Evolutionary conservation across 2,113 vertebrate genomes (phyloP), one percentile per base, ranked within the genome.

Genomic region (Callipepla squamata): DNA sequence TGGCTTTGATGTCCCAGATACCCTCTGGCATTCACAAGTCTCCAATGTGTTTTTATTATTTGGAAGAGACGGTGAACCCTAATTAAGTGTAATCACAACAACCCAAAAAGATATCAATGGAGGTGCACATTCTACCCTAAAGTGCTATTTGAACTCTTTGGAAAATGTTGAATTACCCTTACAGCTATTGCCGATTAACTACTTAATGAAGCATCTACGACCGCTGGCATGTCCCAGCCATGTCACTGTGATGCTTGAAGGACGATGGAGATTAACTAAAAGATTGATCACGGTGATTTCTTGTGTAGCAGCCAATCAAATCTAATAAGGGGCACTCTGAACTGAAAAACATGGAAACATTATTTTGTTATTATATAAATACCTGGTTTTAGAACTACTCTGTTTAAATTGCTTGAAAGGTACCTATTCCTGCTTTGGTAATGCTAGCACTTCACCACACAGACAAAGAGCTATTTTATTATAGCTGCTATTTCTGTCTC

Each of bases 241-340:
- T 90, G 74, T 93, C 92, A 79, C 93, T 79, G 77, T 75, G 76
- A 90, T 72, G 75, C 62, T 87, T 94, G 83, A 96, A 96, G 72
- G 75, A 90, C 19, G 10, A 65, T 38, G 83, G 55, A 88, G 75
- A 91, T 94, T 85, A 95, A 73, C 66, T 74, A 47, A 83, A 82
- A 85, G 75, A 94, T 72, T 77, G 75, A 95, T 94, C 36, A 50
- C 1, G 2, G 65, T 55, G 36, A 82, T 55, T 88, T 70, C 67
- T 95, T 88, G 50, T 19, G 50, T 62, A 94, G 82, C 69, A 93
- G 40, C 89, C 92, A 47, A 74, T 75, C 32, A 2, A 58, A 95
- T 76, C 34, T 89, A 87, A 80, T 76, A 47, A 80, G 11, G 17
- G 62, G 9, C 21, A 44, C 65, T 91, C 79, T 58, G 32, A 80